Evolutionary conservation across 2,797 vertebrate genomes (phyloP).

Genomic region (Sebastes jordani): DNA sequence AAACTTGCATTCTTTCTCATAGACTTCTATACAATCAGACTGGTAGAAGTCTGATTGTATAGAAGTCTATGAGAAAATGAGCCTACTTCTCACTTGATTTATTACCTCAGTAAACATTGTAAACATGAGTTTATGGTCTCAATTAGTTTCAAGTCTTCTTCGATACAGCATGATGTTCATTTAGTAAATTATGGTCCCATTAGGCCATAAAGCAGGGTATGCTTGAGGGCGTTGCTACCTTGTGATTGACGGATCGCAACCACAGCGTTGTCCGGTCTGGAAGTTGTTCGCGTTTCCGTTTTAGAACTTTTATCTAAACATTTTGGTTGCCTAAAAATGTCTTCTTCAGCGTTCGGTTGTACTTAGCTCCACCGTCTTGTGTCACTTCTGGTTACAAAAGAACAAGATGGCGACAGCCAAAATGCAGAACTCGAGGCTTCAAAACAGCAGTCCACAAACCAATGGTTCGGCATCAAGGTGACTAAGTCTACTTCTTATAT

Average conservation of each 20-base stretch:
- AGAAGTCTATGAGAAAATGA: neutral
- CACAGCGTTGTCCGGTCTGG: too few species aligned
- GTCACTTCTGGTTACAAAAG: neutral
- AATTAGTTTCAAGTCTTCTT: too few species aligned
- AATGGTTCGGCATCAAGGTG: neutral
- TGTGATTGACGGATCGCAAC: too few species aligned
- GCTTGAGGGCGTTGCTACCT: too few species aligned
- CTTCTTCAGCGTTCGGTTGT: too few species aligned
- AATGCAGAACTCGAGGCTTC: neutral
- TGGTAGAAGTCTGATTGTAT: neutral
- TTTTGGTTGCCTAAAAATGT: too few species aligned
- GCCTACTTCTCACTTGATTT: neutral
- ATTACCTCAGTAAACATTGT: neutral
- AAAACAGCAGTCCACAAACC: neutral
- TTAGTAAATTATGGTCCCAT: too few species aligned
- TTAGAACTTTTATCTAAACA: neutral
- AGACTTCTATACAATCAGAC: too few species aligned
- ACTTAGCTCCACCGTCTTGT: too few species aligned
- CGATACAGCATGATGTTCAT: too few species aligned
- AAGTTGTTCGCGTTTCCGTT: neutral
- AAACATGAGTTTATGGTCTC: neutral
- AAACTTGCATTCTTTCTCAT: neutral
- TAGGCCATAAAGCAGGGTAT: too few species aligned
- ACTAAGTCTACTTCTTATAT: neutral
- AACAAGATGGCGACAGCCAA: neutral